Evolutionary conservation across 2,888 invertebrate species (phyloP), one percentile per base, ranked within the genome.

Genomic region (Cyclophora albipunctata): DNA sequence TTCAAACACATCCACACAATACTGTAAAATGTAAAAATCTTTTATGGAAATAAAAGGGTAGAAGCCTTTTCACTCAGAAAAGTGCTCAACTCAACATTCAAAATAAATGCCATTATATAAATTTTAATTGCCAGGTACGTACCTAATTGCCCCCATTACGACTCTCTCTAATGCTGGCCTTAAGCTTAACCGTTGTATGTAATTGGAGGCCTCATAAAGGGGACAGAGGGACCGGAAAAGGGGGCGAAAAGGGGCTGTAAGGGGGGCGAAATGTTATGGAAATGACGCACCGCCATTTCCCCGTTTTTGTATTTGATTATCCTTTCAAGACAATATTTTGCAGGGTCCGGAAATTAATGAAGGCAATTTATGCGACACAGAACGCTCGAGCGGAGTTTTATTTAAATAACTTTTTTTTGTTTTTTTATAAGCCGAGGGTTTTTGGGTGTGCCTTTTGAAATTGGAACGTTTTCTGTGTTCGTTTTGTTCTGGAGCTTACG

Each of bases 251-350:
- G 71, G 76, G 78, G 75, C 74, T 61, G 6, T 58, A 54, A 58
- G 63, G 60, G 66, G 68, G 64, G 70, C 73, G 66, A 78, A 82
- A 84, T 85, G 80, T 84, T 82, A 87, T 87, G 88, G 86, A 88
- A 87, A 88, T 88, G 86, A 87, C 85, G 84, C 84, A 85, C 83
- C 84, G 76, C 86, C 84, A 85, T 86, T 87, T 85, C 84, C 86
- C 82, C 80, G 82, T 84, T 88, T 88, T 87, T 86, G 86, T 88
- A 87, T 88, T 87, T 87, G 87, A 88, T 88, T 87, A 87, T 87
- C 86, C 88, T 87, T 88, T 88, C 87, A 88, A 88, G 88, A 88
- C 86, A 88, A 88, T 88, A 88, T 88, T 88, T 88, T 80, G 84
- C 80, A 78, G 79, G 81, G 78, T 63, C 84, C 85, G 87, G 88